Base-by-base conservation (phyloP, 2,113 vertebrate genomes). In the Neofelis nebulosa region DNA sequence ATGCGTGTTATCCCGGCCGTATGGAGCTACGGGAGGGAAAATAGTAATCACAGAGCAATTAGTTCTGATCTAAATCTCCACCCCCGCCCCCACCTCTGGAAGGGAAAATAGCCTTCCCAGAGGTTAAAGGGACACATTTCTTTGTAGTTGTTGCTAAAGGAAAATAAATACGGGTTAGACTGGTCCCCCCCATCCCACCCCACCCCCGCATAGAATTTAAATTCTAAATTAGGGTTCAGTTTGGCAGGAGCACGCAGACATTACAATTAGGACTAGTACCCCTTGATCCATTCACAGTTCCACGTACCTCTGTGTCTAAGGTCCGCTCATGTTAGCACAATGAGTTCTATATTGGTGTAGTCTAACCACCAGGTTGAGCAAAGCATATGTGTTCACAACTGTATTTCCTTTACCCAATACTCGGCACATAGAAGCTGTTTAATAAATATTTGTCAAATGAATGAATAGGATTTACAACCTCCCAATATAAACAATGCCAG, bases 31-130 rank as follows among this genome's bases (percentile, higher is more conserved):
- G 86, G 98, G 98, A 98, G 95, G 95, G 89, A 95, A 98, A 97
- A 96, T 96, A 98, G 97, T 97, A 97, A 97, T 98, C 97, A 98
- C 41, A 94, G 94, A 95, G 98, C 88, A 98, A 98, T 98, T 98
- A 98, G 98, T 98, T 98, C 89, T 93, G 96, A 98, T 80, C 96
- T 91, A 68, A 95, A 97, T 71, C 87, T 97, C 93, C 57, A 61
- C 97, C 94, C 76, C 76, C 1, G 5, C 10, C 16, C 18, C 91
- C 90, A 79, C 96, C 66, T 89, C 29, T 16, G 80, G 68, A 98
- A 97, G 87, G 63, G 57, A 96, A 96, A 98, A 89, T 80, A 55
- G 90, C 91, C 63, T 69, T 92, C 97, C 97, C 57, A 93, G 48
- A 97, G 80, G 96, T 94, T 95, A 98, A 96, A 96, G 90, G 66